These are phyloP conservation scores for Ciona savignyi DNA, from an alignment of 23 tunicate genomes.

Conservation along the genomic window DNA sequence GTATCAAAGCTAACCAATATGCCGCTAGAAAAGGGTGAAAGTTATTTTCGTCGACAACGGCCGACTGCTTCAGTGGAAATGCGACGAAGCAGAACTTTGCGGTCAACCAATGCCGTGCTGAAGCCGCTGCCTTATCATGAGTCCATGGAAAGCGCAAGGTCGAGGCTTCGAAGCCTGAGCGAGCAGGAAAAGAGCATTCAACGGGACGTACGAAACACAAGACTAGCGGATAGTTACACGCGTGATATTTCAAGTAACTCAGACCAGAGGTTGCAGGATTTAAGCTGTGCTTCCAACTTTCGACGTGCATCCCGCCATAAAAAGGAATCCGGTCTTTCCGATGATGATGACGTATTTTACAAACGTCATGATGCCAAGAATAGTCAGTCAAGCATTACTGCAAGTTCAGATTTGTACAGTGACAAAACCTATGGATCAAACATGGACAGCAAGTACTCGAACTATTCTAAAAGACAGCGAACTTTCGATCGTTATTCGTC, in stretches of 20 bases:
- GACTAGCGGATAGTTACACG: not conserved
- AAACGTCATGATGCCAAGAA: not conserved
- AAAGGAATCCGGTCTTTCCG: not conserved
- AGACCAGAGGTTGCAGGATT: not conserved
- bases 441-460: not conserved
- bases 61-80: not conserved
- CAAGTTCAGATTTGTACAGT: too few relatives aligned
- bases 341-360: not conserved
- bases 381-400: too few relatives aligned
- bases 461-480: not conserved
- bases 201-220: not conserved
- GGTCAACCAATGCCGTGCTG: not conserved
- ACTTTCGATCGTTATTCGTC: not conserved
- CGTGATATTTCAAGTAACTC: not conserved
- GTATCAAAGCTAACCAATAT: too few relatives aligned
- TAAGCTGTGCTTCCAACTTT: not conserved
- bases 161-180: not conserved
- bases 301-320: too few relatives aligned
- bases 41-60: not conserved
- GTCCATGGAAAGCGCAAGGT: not conserved
- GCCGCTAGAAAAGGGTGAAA: not conserved
- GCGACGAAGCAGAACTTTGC: not conserved
- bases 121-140: not conserved
- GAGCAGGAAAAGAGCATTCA: not conserved
- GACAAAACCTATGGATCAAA: not conserved